Percentiles rank a stretch among this genome's conserved stretches.
These are phyloP conservation scores for Lasiurus borealis DNA, from an alignment of 2,113 vertebrate genomes.

Conservation along the genomic window DNA sequence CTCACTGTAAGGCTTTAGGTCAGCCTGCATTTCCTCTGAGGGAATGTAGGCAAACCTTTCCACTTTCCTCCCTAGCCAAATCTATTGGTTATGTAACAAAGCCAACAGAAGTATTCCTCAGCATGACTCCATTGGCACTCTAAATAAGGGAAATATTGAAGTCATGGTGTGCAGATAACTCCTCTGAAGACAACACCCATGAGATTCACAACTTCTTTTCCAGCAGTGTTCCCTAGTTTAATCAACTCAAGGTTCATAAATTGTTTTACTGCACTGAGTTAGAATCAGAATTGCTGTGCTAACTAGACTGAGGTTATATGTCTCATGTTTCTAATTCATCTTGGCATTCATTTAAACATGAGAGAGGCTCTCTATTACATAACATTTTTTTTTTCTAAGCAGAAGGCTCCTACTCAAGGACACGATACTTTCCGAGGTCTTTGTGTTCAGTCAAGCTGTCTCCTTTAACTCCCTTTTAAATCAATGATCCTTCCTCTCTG, in stretches of 20 bases:
- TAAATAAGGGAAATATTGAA: conserved; percentile 20
- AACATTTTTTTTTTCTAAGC: background rate
- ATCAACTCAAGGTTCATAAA: conserved; percentile 18
- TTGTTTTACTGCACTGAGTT: conserved; percentile 42
- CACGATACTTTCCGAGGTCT: background rate
- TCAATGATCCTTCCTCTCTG: background rate
- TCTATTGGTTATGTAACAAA: conserved; percentile 27
- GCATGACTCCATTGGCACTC: background rate
- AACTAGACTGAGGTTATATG: conserved; percentile 37
- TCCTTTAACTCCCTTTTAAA: conserved; percentile 13
- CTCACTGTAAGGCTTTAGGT: background rate
- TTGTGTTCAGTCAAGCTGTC: background rate
- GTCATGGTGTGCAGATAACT: background rate
- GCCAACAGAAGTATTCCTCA: background rate
- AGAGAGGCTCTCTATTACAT: background rate
- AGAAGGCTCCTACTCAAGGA: background rate
- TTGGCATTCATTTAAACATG: conserved; percentile 42
- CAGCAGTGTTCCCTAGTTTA: background rate
- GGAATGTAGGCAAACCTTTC: background rate
- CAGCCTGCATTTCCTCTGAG: background rate
- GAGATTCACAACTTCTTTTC: conserved; percentile 38
- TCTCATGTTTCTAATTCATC: conserved; percentile 47
- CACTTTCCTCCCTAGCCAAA: background rate
- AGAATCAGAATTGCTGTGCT: conserved; percentile 53
- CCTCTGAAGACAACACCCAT: background rate